These are phyloP conservation scores for Calycopis cecrops DNA, from an alignment of 1,140 invertebrate species.

Conservation along the genomic window DNA sequence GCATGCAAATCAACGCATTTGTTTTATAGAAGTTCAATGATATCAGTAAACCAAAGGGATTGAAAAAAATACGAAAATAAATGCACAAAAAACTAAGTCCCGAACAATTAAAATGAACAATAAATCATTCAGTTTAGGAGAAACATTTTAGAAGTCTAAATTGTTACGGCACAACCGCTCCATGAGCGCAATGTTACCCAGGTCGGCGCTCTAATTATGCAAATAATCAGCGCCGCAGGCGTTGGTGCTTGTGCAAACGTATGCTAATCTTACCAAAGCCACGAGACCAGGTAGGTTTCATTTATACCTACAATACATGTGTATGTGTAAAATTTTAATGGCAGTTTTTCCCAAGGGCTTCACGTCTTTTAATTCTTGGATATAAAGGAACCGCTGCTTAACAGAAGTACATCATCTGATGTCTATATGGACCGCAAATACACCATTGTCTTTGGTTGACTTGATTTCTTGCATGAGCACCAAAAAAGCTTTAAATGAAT, in stretches of 20 bases:
- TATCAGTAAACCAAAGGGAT: no score
- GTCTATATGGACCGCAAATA: no score
- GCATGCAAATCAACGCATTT: no score
- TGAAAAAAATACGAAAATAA: no score
- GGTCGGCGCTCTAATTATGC: constrained; percentile 27
- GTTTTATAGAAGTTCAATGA: no score
- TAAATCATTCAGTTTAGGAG: neutral
- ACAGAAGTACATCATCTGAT: no score
- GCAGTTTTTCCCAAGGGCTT: neutral
- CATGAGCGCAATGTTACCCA: neutral
- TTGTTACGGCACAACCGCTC: neutral
- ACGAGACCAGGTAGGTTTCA: constrained; percentile 23
- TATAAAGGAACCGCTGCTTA: no score
- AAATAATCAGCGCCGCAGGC: constrained; percentile 32
- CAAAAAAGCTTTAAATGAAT: no score
- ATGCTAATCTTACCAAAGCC: constrained; percentile 35
- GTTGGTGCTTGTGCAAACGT: constrained; percentile 24
- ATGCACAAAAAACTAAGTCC: neutral
- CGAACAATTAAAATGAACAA: neutral
- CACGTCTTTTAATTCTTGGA: no score
- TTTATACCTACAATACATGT: constrained; percentile 4
- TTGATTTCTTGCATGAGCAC: no score
- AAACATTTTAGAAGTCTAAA: constrained; percentile 7
- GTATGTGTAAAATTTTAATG: constrained; percentile 3
- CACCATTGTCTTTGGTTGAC: no score